phyloP scores from a whole-genome alignment of 2,888 invertebrate species.

The Schrankia costaestrigalis region DNA sequence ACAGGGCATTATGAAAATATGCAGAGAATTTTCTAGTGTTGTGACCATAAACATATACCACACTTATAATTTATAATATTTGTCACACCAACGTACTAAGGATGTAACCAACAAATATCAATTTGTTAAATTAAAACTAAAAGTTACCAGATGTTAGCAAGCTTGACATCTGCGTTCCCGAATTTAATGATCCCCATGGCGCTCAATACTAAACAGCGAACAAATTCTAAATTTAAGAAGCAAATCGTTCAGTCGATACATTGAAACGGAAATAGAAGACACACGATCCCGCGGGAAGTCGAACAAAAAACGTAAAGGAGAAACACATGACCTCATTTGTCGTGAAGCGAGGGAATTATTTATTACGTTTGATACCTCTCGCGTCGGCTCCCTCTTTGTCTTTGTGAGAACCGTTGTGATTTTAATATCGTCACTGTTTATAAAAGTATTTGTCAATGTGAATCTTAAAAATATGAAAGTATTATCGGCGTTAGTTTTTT shows the following conservation, averaged over 20 bases:
- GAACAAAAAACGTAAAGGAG: conserved; percentile 74
- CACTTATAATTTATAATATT: conserved; percentile 21
- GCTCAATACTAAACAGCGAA: conserved; percentile 74
- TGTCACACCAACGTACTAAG: conserved; percentile 23
- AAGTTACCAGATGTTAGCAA: conserved; percentile 61
- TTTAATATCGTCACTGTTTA: conserved; percentile 54
- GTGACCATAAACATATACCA: conserved; percentile 19
- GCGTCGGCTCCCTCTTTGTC: conserved; percentile 64
- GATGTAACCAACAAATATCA: conserved; percentile 32
- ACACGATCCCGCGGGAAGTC: conserved; percentile 78
- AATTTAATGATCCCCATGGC: conserved; percentile 75
- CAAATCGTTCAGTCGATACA: conserved; percentile 75
- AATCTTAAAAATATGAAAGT: conserved; percentile 25
- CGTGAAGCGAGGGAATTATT: conserved; percentile 73
- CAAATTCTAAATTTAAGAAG: conserved; percentile 75
- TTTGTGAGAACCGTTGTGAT: conserved; percentile 53
- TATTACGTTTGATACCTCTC: conserved; percentile 75
- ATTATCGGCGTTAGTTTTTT: too few relatives aligned
- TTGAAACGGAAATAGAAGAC: conserved; percentile 79
- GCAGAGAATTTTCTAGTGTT: conserved; percentile 12
- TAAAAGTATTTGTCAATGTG: conserved; percentile 38
- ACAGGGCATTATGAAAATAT: too few relatives aligned
- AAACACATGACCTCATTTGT: conserved; percentile 81
- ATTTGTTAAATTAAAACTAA: conserved; percentile 43
- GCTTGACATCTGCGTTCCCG: conserved; percentile 65